Evolutionary conservation across 1,140 invertebrate species (phyloP), one percentile per base, ranked within the genome.

Genomic region (Drosophila rufa): DNA sequence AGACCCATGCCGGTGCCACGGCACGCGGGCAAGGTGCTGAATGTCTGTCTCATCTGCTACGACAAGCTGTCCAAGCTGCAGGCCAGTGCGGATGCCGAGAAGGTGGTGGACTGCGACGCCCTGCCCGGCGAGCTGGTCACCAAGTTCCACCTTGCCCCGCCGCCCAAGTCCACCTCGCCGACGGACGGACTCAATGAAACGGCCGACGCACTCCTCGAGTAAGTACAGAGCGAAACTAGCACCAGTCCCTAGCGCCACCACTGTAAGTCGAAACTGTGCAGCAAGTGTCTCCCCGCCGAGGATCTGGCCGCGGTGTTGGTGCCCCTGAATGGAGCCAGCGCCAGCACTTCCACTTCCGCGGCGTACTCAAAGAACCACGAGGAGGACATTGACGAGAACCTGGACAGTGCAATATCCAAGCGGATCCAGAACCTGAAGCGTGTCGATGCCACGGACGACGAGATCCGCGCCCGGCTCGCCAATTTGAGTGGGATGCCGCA

Each of bases 351-450:
- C 14, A 15, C 36, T 2, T 30, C 38, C 11, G 19, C n/a, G 2
- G 19, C 12, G 1, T 19, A 53, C n/a, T 65, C 64, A 8, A 76
- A 74, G 33, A 74, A 77, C 45, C 48, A 55, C 6, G 61, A 85
- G 43, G 83, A 87, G 43, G 83, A 87, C 14, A 92, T 92, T 17
- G 78, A 86, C 15, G 86, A 89, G 38, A 92, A 92, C 67, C 69
- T 92, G n/a, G 93, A 95, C 77, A 76, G 67, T 43, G 83, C 66
- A 5, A 94, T 96, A 45, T 92, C 93, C 9, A 94, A 95, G 58
- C 92, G 95, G 14, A 91, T 96, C 59, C 94, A 95, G 86, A 94
- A 94, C 79, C 92, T 96, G 4, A 95, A 95, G 84, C 93, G 93
- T 65, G 76, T 81, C 6, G 77, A 89, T 40, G 64, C 80, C 33